Conservation (phyloP, 2,113 vertebrate genomes). For the Microcebus jonahi region DNA sequence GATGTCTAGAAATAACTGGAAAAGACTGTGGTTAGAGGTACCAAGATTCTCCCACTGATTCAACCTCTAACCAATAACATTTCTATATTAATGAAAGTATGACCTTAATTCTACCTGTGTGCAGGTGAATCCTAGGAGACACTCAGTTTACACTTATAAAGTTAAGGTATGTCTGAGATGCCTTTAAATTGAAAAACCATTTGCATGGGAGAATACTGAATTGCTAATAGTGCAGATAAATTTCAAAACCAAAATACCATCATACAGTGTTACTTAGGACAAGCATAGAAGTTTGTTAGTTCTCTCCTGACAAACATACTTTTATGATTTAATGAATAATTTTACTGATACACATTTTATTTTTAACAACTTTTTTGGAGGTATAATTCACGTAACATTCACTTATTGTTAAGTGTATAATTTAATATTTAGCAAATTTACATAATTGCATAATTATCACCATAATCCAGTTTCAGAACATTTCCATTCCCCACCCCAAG, state of each 20-base stretch:
- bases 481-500: background rate
- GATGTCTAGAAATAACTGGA: background rate
- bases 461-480: background rate
- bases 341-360: background rate
- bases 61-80: background rate
- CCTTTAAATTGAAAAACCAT: background rate
- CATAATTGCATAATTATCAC: background rate
- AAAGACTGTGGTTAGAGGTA: background rate
- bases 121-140: background rate
- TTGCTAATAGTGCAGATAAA: background rate
- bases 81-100: background rate
- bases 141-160: background rate
- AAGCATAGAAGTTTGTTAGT: background rate
- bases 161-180: background rate
- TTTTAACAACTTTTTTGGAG: background rate
- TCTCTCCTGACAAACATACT: background rate
- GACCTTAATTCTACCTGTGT: background rate
- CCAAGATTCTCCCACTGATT: background rate
- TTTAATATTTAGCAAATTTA: background rate
- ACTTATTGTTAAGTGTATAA: background rate
- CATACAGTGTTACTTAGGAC: background rate
- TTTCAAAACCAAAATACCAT: conserved; percentile 13
- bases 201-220: background rate
- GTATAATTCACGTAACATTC: background rate
- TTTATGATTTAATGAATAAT: background rate